Percentiles rank a stretch among this genome's conserved stretches.
Evolutionary conservation across 1,140 invertebrate species (phyloP).

Genomic region (Ips nitidus): DNA sequence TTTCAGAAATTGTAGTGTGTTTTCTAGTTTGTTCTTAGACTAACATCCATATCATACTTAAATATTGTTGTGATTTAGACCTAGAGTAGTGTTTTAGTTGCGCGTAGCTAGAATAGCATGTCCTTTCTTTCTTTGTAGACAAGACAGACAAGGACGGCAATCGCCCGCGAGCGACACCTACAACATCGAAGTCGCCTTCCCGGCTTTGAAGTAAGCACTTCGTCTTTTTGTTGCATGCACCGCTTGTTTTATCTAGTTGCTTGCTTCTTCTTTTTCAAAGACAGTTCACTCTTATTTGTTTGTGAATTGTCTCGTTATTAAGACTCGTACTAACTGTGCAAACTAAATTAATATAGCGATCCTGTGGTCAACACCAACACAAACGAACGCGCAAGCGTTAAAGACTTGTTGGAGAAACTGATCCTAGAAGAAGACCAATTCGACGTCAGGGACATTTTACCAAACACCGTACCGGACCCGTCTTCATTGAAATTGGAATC

Average conservation of each 20-base stretch:
- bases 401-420: conserved; percentile 78
- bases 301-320: neutral
- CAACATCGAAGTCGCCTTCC: conserved; percentile 86
- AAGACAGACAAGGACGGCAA: conserved; percentile 64
- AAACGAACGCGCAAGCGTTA: conserved; percentile 82
- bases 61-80: neutral
- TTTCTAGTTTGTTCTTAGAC: neutral
- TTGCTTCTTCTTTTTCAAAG: neutral
- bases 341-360: conserved; percentile 63
- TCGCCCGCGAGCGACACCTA: conserved; percentile 75
- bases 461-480: conserved; percentile 91
- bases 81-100: conserved; percentile 35
- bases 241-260: neutral
- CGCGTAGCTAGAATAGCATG: conserved; percentile 49
- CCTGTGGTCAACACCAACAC: conserved; percentile 84
- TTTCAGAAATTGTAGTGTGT: neutral
- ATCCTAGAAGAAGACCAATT: conserved; percentile 92
- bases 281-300: neutral
- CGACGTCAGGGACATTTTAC: conserved; percentile 88
- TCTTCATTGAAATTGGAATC: conserved; percentile 82
- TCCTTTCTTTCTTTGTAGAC: conserved; percentile 51
- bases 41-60: neutral
- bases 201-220: conserved; percentile 84
- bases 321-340: neutral
- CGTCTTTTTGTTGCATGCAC: conserved; percentile 26